Base-by-base conservation (phyloP, 2,797 vertebrate species). In the Eupleurogrammus muticus region DNA sequence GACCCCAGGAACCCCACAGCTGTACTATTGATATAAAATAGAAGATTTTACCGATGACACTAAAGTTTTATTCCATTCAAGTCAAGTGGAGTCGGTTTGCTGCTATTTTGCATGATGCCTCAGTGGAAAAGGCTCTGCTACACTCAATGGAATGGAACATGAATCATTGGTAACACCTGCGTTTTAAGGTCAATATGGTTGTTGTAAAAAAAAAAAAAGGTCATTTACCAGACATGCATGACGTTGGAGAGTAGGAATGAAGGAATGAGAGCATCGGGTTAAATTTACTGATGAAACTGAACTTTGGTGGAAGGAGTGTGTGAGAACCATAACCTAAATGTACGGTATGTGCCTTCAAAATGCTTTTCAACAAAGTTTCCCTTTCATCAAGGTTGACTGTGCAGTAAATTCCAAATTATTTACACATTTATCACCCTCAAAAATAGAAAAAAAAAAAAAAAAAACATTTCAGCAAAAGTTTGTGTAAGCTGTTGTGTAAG, bases 401-500 rank as follows among this genome's bases (percentile, higher is more conserved):
- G n/a, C 14, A 34, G 32, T 47, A 49, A 53, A 16, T 46, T n/a
- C 21, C 38, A 38, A 44, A 17, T 16, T 44, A 28, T 50, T 10
- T 66, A 9, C 19, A 50, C 8, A 57, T 47, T 68, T 55, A 14
- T 28, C 9, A 54, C 11, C 47, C 8, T 16, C n/a, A 9, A 19
- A 36, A 16, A n/a, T 19, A 54, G 20, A 67, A 57, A 28, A 49
- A 28, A 35, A n/a, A n/a, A n/a, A n/a, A n/a, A n/a, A 28, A 1
- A 24, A 20, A 16, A 47, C 10, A 47, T 24, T 28, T 36, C 21
- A 40, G 55, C n/a, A 56, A 53, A 59, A 56, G 52, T 24, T n/a
- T 36, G 32, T 51, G 16, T 40, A 48, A 63, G 65, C 42, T 42
- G 9, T 60, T 62, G 40, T 65, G 42, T 11, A 47, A 35, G 60